A percentile compares a stretch with the other conserved stretches of the same genome.
These are phyloP conservation scores for Trichogramma dendrolimi DNA, from an alignment of 2,888 invertebrate genomes.

Conservation along the genomic window DNA sequence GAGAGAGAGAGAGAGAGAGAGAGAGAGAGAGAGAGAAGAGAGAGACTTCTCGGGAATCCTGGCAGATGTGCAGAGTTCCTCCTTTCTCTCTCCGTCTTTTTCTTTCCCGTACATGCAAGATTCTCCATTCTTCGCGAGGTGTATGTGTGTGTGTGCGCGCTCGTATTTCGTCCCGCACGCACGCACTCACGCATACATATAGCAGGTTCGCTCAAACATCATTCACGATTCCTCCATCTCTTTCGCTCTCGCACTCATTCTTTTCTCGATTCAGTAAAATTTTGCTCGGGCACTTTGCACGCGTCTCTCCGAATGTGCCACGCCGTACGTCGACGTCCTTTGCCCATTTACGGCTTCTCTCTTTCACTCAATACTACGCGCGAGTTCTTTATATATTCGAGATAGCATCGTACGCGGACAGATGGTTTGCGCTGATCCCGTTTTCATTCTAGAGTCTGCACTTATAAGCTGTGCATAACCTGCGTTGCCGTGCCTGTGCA, in stretches of 20 bases:
- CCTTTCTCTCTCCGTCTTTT: slow-evolving; percentile 21
- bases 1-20: background rate
- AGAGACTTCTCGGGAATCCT: slow-evolving; percentile 41
- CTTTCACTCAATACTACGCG: slow-evolving; percentile 14
- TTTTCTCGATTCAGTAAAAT: slow-evolving; percentile 21
- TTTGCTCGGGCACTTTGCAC: background rate
- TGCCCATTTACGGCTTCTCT: slow-evolving; percentile 15
- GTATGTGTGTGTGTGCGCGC: too few relatives aligned
- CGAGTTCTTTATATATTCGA: slow-evolving; percentile 4
- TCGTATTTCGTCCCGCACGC: too few relatives aligned
- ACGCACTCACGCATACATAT: too few relatives aligned
- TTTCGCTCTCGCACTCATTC: slow-evolving; percentile 9
- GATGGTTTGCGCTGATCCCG: too few relatives aligned
- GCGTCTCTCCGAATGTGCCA: background rate
- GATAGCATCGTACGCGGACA: too few relatives aligned
- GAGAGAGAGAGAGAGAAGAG: slow-evolving; percentile 27
- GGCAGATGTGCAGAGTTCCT: slow-evolving; percentile 37
- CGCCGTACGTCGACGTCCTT: background rate
- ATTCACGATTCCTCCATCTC: slow-evolving; percentile 3
- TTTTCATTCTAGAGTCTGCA: too few relatives aligned
- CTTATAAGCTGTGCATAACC: too few relatives aligned
- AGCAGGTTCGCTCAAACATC: too few relatives aligned
- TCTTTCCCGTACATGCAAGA: too few relatives aligned
- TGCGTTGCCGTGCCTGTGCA: too few relatives aligned
- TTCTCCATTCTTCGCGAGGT: too few relatives aligned